Evolutionary conservation across 1,140 invertebrate species (phyloP), one percentile per base, ranked within the genome.

Genomic region (Triops longicaudatus): DNA sequence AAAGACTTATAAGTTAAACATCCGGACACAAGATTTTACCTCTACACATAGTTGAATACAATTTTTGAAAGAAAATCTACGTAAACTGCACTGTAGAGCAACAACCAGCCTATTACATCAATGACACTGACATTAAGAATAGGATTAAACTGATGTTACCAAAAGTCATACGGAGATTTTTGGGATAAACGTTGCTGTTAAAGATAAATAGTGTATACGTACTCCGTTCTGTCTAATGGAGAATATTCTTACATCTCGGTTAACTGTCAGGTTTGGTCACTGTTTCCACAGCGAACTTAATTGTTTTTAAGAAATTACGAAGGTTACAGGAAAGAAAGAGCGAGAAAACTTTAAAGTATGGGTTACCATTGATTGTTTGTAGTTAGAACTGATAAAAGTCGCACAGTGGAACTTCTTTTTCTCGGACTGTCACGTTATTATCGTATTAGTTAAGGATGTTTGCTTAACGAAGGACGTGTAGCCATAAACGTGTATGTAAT

Each of bases 331-430:
- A 37, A 37, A 37, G 42, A 17, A 74, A 31, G n/a, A n/a, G n/a
- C n/a, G n/a, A 74, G 17, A 74, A 74, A 74, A n/a, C n/a, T 5
- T 41, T 2, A 74, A 27, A 28, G n/a, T 72, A 72, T 72, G n/a
- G n/a, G n/a, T 72, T 72, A 26, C 26, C 63, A 22, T 22, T 4
- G n/a, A 28, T 26, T 41, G n/a, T 74, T 74, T 74, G 31, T 12
- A 6, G 28, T 31, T 41, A 74, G 43, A 41, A 31, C 73, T 41
- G 43, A 41, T 42, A 74, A 74, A 14, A 42, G 73, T n/a, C 73
- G 28, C n/a, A 10, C n/a, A n/a, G 17, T 73, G 28, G 43, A 41
- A 41, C 9, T 41, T 74, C 43, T 74, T 31, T n/a, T 72, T 72
- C n/a, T 72, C 73, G 17, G 28, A 42, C 73, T 42, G 28, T 12